Percentiles rank a stretch among this genome's conserved stretches.
Conservation (phyloP, 2,888 invertebrate genomes). For the Masnerella sp. region DNA sequence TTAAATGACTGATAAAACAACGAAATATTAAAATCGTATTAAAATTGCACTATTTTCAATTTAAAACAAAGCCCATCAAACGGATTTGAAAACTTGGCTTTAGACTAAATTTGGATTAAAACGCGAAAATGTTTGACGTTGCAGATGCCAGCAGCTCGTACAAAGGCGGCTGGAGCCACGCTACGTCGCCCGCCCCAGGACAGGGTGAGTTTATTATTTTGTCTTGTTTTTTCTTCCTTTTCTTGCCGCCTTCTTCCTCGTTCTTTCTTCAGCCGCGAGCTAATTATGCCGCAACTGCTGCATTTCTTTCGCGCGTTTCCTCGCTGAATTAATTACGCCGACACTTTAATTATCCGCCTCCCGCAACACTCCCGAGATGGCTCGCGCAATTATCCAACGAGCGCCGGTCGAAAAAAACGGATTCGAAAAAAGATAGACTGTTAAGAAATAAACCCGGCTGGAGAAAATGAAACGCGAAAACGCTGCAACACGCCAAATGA, state of each 20-base stretch:
- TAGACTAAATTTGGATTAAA: no score
- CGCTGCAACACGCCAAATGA: slow-evolving; percentile 14
- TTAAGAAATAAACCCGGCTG: slow-evolving; percentile 5
- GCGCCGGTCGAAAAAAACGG: slow-evolving; percentile 17
- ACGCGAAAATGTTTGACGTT: no score
- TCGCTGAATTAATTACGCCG: slow-evolving; percentile 48
- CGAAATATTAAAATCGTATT: no score
- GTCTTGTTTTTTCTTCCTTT: neutral
- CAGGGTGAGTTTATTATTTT: slow-evolving; percentile 71
- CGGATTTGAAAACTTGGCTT: no score
- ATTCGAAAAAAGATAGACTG: slow-evolving; percentile 7
- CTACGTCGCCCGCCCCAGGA: slow-evolving; percentile 76
- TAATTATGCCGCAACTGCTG: slow-evolving; percentile 42
- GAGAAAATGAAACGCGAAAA: slow-evolving; percentile 13
- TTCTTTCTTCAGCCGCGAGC: slow-evolving; percentile 11
- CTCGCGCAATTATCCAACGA: slow-evolving; percentile 41
- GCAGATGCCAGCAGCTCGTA: slow-evolving; percentile 77
- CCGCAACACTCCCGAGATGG: slow-evolving; percentile 33
- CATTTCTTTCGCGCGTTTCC: slow-evolving; percentile 50
- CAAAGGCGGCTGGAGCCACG: slow-evolving; percentile 77
- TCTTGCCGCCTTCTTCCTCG: neutral
- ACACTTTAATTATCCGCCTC: slow-evolving; percentile 46
- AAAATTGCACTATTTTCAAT: no score
- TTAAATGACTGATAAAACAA: no score
- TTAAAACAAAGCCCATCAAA: no score